Evolutionary conservation across 2,797 vertebrate species (phyloP).

Genomic region (Urocyon cinereoargenteus): DNA sequence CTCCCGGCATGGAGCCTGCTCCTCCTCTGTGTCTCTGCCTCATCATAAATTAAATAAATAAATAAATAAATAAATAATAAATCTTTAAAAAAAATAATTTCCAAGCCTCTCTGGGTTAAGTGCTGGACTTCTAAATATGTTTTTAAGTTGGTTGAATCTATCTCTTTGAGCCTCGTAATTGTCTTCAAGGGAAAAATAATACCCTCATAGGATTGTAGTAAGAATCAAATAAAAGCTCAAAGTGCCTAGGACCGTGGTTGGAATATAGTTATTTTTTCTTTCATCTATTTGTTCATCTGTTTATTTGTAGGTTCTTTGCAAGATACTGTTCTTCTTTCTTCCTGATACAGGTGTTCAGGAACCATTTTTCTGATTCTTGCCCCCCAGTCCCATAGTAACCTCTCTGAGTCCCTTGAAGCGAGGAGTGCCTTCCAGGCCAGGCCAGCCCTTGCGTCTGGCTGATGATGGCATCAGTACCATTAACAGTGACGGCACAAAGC

Average conservation of each 20-base stretch:
- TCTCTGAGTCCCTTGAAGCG: neutral
- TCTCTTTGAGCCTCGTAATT: neutral
- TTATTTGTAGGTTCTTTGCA: conserved; percentile 32
- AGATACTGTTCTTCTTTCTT: conserved; percentile 26
- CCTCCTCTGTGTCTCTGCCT: too few relatives aligned
- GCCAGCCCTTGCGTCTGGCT: neutral
- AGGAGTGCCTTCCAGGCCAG: neutral
- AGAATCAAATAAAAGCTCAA: conserved; percentile 14
- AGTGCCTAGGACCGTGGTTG: neutral
- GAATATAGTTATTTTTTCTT: neutral
- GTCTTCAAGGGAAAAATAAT: conserved; percentile 16
- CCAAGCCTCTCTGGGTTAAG: neutral
- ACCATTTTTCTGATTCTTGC: conserved; percentile 23
- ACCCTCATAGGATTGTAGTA: neutral
- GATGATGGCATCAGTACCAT: neutral
- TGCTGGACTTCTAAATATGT: neutral
- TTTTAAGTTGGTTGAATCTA: neutral
- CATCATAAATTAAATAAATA: too few relatives aligned
- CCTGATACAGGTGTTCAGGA: neutral
- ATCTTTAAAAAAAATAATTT: neutral
- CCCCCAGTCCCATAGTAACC: neutral
- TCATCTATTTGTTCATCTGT: neutral
- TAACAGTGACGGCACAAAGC: neutral
- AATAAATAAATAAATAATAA: too few relatives aligned
- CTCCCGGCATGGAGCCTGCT: too few relatives aligned